Conservation (phyloP, 2,797 vertebrate genomes). For the Diceros bicornis region DNA sequence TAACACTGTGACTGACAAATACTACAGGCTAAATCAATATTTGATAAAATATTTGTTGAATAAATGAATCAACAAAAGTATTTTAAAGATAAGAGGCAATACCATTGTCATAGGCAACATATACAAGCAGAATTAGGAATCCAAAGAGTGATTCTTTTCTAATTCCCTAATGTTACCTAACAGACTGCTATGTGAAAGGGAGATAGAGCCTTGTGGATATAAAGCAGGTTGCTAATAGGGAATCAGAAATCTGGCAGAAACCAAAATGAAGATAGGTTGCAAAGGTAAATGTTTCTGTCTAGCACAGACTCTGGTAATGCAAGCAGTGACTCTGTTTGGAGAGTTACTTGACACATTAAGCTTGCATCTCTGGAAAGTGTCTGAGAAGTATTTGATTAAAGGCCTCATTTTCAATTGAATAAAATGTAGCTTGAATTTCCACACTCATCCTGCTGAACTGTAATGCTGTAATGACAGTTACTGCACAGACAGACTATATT, state of each 20-base stretch:
- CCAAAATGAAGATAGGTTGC: slow-evolving; percentile 33
- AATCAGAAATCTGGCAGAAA: slow-evolving; percentile 33
- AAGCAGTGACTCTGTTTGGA: slow-evolving; percentile 26
- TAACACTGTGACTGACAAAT: background rate
- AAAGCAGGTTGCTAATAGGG: background rate
- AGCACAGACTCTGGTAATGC: background rate
- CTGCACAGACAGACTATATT: background rate
- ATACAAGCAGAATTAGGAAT: slow-evolving; percentile 9
- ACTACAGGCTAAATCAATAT: background rate
- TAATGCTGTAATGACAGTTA: slow-evolving; percentile 16
- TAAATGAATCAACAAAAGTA: background rate
- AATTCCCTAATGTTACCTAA: background rate
- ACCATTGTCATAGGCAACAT: background rate
- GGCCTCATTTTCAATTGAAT: slow-evolving; percentile 53
- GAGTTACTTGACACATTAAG: slow-evolving; percentile 42
- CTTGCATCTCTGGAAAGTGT: slow-evolving; percentile 53
- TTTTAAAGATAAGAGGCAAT: background rate
- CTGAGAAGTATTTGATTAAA: slow-evolving; percentile 64
- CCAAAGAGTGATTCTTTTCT: slow-evolving; percentile 1
- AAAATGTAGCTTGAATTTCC: slow-evolving; percentile 53
- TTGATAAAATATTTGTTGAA: background rate
- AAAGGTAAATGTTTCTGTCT: slow-evolving; percentile 50
- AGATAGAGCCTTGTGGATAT: slow-evolving; percentile 1
- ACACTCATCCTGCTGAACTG: background rate
- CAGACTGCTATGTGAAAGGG: background rate